phyloP scores from a whole-genome alignment of 2,888 invertebrate genomes.

The Halocaridina rubra region DNA sequence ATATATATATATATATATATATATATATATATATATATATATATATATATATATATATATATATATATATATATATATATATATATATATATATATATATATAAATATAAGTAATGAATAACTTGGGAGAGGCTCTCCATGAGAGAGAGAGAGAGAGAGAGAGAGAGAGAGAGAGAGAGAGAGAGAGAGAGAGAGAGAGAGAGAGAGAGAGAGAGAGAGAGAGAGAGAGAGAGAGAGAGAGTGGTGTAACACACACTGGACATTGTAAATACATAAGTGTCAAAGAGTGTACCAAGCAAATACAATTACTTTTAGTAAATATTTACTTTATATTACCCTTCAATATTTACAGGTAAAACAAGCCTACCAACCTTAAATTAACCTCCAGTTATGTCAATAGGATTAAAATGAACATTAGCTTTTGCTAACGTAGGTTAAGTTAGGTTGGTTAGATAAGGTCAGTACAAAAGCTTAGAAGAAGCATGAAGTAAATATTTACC shows the following conservation, averaged over 20 bases:
- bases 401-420: too few species aligned
- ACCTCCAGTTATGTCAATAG: too few species aligned
- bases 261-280: neutral
- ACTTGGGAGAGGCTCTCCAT: neutral
- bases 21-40: neutral
- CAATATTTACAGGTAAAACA: too few species aligned
- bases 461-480: too few species aligned
- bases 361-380: too few species aligned
- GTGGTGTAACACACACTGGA: neutral
- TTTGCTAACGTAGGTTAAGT: too few species aligned
- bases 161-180: neutral
- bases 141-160: neutral
- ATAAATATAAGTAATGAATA: neutral
- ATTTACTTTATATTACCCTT: too few species aligned
- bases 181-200: conserved; percentile 16
- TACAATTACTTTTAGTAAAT: neutral
- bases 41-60: neutral
- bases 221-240: neutral
- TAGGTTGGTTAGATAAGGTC: too few species aligned
- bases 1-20: neutral
- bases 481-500: too few species aligned
- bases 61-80: neutral
- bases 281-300: neutral
- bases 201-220: conserved; percentile 2
- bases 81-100: neutral